Conservation (phyloP, 1,140 invertebrate species). For the Zaprionus davidi region DNA sequence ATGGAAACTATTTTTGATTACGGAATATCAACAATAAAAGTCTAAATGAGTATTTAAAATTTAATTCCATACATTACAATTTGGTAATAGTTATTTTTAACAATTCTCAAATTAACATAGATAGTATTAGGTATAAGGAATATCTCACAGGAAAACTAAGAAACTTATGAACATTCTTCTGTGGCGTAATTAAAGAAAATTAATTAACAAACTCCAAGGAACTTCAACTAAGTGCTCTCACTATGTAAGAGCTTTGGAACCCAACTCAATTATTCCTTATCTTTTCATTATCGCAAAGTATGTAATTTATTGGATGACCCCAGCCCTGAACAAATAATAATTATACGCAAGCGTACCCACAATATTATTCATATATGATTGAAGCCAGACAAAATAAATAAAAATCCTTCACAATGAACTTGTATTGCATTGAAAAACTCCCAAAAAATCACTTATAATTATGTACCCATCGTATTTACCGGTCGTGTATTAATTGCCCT, state of each 20-base stretch:
- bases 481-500: constrained; percentile 47
- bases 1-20: not conserved
- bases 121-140: no score
- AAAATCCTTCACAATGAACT: constrained; percentile 79
- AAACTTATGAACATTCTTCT: no score
- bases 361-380: constrained; percentile 5
- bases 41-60: no score
- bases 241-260: not conserved
- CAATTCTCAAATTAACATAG: no score
- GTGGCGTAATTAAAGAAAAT: not conserved
- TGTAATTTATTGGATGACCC: constrained; percentile 23
- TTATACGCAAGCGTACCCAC: constrained; percentile 17
- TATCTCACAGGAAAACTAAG: no score
- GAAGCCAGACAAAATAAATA: constrained; percentile 7
- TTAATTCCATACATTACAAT: no score
- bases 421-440: constrained; percentile 39
- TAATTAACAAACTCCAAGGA: not conserved
- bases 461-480: constrained; percentile 31
- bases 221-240: not conserved
- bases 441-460: constrained; percentile 55
- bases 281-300: constrained; percentile 34
- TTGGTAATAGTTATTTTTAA: no score
- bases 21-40: no score
- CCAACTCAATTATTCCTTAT: constrained; percentile 20
- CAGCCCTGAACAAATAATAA: constrained; percentile 19